Percentiles rank a stretch among this genome's conserved stretches.
Evolutionary conservation across 2,797 vertebrate species (phyloP).

Genomic region (Cetoscarus ocellatus): DNA sequence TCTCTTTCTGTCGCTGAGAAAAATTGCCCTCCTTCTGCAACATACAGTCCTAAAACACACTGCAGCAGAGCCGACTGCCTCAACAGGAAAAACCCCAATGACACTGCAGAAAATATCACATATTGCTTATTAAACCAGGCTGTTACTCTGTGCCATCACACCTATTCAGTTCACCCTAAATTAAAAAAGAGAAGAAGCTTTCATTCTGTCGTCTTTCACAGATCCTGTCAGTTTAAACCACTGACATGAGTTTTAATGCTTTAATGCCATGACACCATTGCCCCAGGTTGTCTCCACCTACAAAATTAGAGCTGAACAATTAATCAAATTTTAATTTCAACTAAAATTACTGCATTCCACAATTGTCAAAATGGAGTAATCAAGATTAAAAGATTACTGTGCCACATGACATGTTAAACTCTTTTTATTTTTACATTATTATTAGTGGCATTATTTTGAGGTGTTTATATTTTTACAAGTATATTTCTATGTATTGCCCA

Average conservation of each 20-base stretch:
- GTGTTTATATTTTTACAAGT: too few species aligned
- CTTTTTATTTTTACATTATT: too few species aligned
- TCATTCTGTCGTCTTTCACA: conserved; percentile 17
- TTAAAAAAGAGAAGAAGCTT: conserved; percentile 20
- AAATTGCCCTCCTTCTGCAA: conserved; percentile 55
- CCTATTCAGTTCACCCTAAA: conserved; percentile 13
- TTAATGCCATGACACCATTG: conserved; percentile 8
- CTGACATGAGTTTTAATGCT: conserved; percentile 23
- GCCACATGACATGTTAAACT: too few species aligned
- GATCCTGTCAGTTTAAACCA: background rate
- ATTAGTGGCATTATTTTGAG: too few species aligned
- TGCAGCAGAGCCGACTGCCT: conserved; percentile 50
- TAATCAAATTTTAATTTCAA: too few species aligned
- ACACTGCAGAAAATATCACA: conserved; percentile 45
- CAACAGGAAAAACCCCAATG: conserved; percentile 47
- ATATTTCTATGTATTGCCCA: too few species aligned
- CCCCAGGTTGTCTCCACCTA: background rate
- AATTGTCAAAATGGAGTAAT: too few species aligned
- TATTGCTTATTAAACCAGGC: conserved; percentile 28
- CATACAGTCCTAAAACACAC: conserved; percentile 27
- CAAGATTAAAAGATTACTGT: too few species aligned
- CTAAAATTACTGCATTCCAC: too few species aligned
- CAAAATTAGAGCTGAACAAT: too few species aligned
- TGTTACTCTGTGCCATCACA: conserved; percentile 28
- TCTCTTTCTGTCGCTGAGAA: conserved; percentile 57